A percentile compares a stretch with the other conserved stretches of the same genome.
phyloP scores from a whole-genome alignment of 2,888 invertebrate genomes.

The Pammene fasciana region DNA sequence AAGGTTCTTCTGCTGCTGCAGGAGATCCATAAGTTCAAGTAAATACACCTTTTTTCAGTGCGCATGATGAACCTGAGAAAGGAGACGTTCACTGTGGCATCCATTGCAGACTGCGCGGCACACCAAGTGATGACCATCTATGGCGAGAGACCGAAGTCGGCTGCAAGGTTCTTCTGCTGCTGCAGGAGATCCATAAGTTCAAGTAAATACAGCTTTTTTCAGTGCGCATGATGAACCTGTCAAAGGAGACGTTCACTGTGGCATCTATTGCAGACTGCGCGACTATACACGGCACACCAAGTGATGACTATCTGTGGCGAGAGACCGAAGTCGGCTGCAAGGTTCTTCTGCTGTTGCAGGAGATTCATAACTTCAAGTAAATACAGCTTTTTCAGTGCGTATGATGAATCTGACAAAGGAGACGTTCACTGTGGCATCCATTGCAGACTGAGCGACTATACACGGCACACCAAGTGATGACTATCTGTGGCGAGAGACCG shows the following conservation, averaged over 20 bases:
- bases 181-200: slow-evolving; percentile 63
- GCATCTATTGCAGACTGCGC: slow-evolving; percentile 50
- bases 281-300: slow-evolving; percentile 26
- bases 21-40: slow-evolving; percentile 68
- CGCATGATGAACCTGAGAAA: slow-evolving; percentile 44
- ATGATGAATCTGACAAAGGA: too few relatives aligned
- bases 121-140: slow-evolving; percentile 47
- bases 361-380: slow-evolving; percentile 67
- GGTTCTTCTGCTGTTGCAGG: slow-evolving; percentile 57
- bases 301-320: slow-evolving; percentile 54
- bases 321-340: slow-evolving; percentile 64
- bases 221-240: too few relatives aligned
- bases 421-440: slow-evolving; percentile 52
- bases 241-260: slow-evolving; percentile 54
- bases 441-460: slow-evolving; percentile 47
- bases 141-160: slow-evolving; percentile 63
- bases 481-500: slow-evolving; percentile 59
- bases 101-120: slow-evolving; percentile 48
- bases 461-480: slow-evolving; percentile 44
- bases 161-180: slow-evolving; percentile 58
- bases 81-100: slow-evolving; percentile 52
- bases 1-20: slow-evolving; percentile 57
- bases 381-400: too few relatives aligned
- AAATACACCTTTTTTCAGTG: slow-evolving; percentile 14
- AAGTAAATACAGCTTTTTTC: slow-evolving; percentile 62